Base-by-base conservation (phyloP, 2,888 invertebrate species). In the Caenorhabditis wallacei region DNA sequence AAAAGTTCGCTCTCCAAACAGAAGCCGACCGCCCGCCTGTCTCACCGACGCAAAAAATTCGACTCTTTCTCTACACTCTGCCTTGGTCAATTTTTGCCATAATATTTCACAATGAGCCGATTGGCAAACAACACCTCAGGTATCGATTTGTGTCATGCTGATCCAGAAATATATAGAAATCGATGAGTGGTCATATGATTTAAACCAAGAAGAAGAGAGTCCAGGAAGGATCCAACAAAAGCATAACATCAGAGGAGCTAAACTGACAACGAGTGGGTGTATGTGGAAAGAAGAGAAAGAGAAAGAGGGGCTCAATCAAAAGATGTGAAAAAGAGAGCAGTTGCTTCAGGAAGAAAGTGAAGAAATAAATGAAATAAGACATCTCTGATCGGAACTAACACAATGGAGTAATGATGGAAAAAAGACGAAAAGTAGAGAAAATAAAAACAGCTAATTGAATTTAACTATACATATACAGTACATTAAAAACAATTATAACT, bases 181-280 rank as follows among this genome's bases (percentile, higher is more conserved):
- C 30, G 18, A 68, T 46, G 53, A 54, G 18, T 18, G 59, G 35
- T 48, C 48, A 57, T 56, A 51, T 46, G 53, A 61, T 69, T 35
- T 13, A 20, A 35, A n/a, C n/a, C n/a, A n/a, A n/a, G n/a, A n/a
- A n/a, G n/a, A 8, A 63, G 40, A 30, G 11, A 68, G 18, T 46
- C 48, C 35, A 51, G 10, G 16, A 16, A 13, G 24, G 11, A 53
- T 54, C 26, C 35, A 11, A 51, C 46, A n/a, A 56, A 30, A 43
- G 37, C 51, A 69, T 43, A 68, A 68, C 26, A 53, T 13, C 40
- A n/a, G 51, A 64, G 22, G 10, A 54, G 53, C 48, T 53, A 43
- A 68, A 76, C 59, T 69, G 76, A 76, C 76, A 76, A 76, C 69
- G 78, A 78, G 78, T 78, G 78, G 78, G 78, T 69, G 78, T 57